Percentiles rank a stretch among this genome's conserved stretches.
phyloP scores from a whole-genome alignment of 2,797 vertebrate species.

The Falco concolor region DNA sequence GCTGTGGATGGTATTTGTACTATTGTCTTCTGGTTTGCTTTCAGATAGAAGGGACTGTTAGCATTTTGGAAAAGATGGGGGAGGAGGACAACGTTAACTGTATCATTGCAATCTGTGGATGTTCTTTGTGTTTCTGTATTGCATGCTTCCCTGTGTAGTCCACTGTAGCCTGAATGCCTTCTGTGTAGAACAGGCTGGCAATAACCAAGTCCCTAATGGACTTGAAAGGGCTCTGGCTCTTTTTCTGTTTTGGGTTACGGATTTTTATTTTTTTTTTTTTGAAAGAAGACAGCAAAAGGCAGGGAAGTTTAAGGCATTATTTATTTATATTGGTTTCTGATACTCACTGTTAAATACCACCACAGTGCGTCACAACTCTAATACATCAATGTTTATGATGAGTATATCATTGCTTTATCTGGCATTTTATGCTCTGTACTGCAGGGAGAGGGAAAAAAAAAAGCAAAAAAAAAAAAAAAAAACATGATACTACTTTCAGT shows the following conservation, averaged over 20 bases:
- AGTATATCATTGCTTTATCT: background rate
- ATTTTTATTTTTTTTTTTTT: background rate
- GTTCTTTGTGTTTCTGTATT: background rate
- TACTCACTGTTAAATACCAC: background rate
- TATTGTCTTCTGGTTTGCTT: slow-evolving; percentile 28
- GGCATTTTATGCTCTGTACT: background rate
- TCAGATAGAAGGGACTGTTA: background rate
- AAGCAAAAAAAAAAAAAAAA: no score
- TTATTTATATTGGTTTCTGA: background rate
- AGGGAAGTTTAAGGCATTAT: background rate
- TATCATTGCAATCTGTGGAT: background rate
- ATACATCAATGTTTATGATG: background rate
- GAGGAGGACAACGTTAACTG: background rate
- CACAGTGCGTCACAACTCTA: background rate
- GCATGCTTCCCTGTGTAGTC: background rate
- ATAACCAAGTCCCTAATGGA: background rate
- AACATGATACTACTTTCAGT: background rate
- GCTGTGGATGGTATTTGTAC: slow-evolving; percentile 12
- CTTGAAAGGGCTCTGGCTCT: background rate
- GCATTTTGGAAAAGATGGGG: background rate
- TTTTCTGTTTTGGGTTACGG: background rate
- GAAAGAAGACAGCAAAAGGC: background rate
- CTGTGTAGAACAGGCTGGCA: background rate
- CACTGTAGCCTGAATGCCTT: background rate
- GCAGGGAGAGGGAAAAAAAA: no score